A percentile compares a stretch with the other conserved stretches of the same genome.
Conservation (phyloP, 2,888 invertebrate genomes). For the Caenorhabditis sp. region DNA sequence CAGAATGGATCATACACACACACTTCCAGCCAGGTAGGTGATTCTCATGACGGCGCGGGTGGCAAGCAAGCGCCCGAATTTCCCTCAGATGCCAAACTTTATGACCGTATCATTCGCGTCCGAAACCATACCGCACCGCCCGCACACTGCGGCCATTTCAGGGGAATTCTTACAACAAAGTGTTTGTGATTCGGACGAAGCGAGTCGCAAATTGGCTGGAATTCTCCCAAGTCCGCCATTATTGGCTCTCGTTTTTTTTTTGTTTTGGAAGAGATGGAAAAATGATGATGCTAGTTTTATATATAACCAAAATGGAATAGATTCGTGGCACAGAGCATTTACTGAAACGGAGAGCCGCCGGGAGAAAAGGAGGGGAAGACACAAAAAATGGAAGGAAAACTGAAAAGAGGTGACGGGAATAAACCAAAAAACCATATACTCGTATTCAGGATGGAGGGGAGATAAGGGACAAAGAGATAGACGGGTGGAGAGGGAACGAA, state of each 20-base stretch:
- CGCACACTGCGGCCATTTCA: constrained; percentile 23
- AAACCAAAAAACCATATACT: constrained; percentile 1
- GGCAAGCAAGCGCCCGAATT: background rate
- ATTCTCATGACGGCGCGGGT: constrained; percentile 20
- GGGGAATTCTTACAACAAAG: background rate
- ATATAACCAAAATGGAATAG: constrained; percentile 16
- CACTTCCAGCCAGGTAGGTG: constrained; percentile 28
- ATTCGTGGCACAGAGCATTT: background rate
- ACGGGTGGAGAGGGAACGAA: background rate
- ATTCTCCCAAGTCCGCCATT: background rate
- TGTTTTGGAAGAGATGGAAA: background rate
- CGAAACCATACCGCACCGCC: constrained; percentile 30
- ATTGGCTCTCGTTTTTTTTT: constrained; percentile 39
- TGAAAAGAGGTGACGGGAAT: constrained; percentile 1
- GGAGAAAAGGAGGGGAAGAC: background rate
- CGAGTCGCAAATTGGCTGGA: constrained; percentile 14
- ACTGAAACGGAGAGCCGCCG: background rate
- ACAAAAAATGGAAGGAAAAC: background rate
- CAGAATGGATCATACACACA: too few species aligned
- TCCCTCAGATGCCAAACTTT: constrained; percentile 46
- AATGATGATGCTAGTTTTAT: constrained; percentile 26
- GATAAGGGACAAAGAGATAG: background rate
- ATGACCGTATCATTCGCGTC: constrained; percentile 60
- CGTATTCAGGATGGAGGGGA: constrained; percentile 11
- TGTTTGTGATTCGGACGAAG: constrained; percentile 10